A percentile compares a stretch with the other conserved stretches of the same genome.
Evolutionary conservation across 2,113 vertebrate species (phyloP).

Genomic region (Fulmarus glacialis): DNA sequence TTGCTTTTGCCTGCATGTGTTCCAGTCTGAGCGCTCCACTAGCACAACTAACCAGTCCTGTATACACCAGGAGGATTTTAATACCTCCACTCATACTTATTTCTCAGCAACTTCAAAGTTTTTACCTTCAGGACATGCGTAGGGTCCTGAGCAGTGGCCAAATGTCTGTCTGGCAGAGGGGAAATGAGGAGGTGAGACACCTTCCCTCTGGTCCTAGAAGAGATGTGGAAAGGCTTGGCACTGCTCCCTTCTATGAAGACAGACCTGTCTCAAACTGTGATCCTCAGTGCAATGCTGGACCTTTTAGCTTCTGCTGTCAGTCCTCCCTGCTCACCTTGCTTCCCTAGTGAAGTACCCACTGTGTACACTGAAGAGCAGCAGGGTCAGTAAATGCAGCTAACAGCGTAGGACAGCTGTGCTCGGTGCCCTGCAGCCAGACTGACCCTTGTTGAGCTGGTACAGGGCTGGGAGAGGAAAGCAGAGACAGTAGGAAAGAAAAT

Average conservation of each 20-base stretch:
- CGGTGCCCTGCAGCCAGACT: not conserved
- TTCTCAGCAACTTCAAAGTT: not conserved
- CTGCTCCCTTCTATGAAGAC: not conserved
- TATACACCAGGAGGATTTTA: not conserved
- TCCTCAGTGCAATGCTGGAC: not conserved
- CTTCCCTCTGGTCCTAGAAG: not conserved
- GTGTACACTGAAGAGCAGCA: not conserved
- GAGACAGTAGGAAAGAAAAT: not conserved
- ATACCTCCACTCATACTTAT: not conserved
- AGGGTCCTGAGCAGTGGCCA: not conserved
- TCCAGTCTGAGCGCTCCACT: not conserved
- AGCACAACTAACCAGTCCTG: not conserved
- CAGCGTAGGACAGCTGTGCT: not conserved
- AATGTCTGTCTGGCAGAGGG: not conserved
- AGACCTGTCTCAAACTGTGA: rapidly evolving
- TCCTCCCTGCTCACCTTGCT: not conserved
- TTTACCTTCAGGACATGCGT: not conserved
- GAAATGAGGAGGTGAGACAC: not conserved
- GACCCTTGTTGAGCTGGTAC: not conserved
- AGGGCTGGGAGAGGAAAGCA: not conserved
- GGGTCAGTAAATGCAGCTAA: not conserved
- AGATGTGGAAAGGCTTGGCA: not conserved
- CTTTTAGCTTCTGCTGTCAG: not conserved
- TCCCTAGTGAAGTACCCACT: not conserved
- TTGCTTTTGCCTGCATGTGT: not conserved